Evolutionary conservation across 2,888 invertebrate genomes (phyloP).

Genomic region (Morpho deidamia): DNA sequence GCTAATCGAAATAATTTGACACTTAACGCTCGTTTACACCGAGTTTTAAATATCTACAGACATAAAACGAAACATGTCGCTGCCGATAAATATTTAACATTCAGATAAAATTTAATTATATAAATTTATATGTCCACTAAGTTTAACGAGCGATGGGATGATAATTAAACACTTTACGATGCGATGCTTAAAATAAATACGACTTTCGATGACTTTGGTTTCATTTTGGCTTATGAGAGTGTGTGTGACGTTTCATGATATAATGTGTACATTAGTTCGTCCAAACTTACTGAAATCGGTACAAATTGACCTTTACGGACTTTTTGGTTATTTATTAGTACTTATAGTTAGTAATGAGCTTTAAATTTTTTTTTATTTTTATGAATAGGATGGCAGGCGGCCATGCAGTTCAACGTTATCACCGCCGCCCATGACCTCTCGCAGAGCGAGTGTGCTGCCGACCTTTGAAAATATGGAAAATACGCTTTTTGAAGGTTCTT

Average conservation of each 20-base stretch:
- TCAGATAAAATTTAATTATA: constrained; percentile 19
- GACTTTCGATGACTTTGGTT: constrained; percentile 24
- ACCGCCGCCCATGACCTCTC: too few species aligned
- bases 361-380: too few species aligned
- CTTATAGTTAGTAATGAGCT: too few species aligned
- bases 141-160: constrained; percentile 15
- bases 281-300: too few species aligned
- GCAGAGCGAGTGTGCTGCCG: too few species aligned
- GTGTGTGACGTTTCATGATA: constrained; percentile 29
- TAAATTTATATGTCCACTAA: constrained; percentile 20
- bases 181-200: background rate
- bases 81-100: constrained; percentile 16
- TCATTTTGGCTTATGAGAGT: constrained; percentile 25
- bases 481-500: too few species aligned
- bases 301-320: too few species aligned
- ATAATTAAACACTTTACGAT: constrained; percentile 39
- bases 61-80: constrained; percentile 22
- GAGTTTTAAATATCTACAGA: constrained; percentile 11
- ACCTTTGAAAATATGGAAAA: too few species aligned
- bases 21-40: constrained; percentile 14
- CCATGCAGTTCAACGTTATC: too few species aligned
- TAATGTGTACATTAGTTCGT: constrained; percentile 20
- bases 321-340: too few species aligned
- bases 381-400: too few species aligned
- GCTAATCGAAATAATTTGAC: constrained; percentile 13